A percentile compares a stretch with the other conserved stretches of the same genome.
phyloP scores from a whole-genome alignment of 2,888 invertebrate genomes.

The Teinopalpus imperialis region DNA sequence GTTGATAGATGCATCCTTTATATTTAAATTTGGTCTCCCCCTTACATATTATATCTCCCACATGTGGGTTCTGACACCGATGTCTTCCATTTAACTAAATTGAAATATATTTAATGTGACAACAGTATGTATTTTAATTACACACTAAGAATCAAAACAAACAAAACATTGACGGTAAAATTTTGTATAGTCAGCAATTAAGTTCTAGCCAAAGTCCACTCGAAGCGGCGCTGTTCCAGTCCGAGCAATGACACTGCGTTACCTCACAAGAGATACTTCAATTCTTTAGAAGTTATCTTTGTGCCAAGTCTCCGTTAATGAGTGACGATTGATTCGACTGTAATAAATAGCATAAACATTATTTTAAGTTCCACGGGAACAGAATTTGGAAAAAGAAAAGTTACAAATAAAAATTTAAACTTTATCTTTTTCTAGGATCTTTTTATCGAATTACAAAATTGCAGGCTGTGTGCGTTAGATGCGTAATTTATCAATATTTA shows the following conservation, averaged over 20 bases:
- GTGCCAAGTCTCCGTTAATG: conserved; percentile 63
- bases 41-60: no score
- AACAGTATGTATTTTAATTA: conserved; percentile 15
- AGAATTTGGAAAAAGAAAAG: no score
- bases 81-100: no score
- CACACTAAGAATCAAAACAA: conserved; percentile 12
- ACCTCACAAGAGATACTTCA: conserved; percentile 74
- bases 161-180: conserved; percentile 22
- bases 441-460: no score
- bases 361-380: conserved; percentile 42
- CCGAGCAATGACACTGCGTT: conserved; percentile 74
- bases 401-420: no score
- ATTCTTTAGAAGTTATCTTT: conserved; percentile 70
- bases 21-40: no score
- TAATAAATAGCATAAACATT: conserved; percentile 58
- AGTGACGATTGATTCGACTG: conserved; percentile 69
- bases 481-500: conserved; percentile 17
- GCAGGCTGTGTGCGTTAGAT: no score
- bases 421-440: no score
- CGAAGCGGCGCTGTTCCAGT: conserved; percentile 45
- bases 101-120: neutral
- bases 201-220: conserved; percentile 31
- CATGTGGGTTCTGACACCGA: no score
- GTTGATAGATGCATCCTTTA: no score
- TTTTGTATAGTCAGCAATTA: conserved; percentile 28